Evolutionary conservation across 2,797 vertebrate species (phyloP).

Genomic region (Sciurus carolinensis): DNA sequence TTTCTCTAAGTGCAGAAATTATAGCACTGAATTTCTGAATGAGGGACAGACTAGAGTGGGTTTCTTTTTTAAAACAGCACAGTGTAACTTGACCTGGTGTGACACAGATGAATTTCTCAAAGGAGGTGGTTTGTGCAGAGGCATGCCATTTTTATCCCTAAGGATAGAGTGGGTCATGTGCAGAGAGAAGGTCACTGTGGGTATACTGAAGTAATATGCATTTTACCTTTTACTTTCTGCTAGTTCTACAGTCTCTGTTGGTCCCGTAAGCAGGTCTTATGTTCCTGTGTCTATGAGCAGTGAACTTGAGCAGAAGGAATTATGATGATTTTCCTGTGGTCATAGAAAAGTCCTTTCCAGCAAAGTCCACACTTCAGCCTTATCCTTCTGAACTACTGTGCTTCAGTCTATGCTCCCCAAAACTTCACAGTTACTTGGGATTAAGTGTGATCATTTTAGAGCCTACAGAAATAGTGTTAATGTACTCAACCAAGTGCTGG

Average conservation of each 20-base stretch:
- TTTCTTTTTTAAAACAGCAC: not conserved
- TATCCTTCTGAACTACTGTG: not conserved
- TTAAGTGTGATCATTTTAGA: conserved; percentile 17
- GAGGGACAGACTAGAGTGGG: not conserved
- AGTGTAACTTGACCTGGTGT: not conserved
- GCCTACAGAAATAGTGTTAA: not conserved
- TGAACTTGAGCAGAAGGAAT: not conserved
- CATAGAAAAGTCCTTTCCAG: not conserved
- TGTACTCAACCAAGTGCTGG: not conserved
- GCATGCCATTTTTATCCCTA: not conserved
- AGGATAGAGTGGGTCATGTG: not conserved
- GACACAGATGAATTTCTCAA: not conserved
- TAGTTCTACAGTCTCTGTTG: not conserved
- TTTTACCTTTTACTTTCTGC: not conserved
- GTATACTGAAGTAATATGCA: not conserved
- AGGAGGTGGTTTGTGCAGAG: not conserved
- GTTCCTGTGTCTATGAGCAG: not conserved
- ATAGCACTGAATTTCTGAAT: not conserved
- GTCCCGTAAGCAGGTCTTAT: not conserved
- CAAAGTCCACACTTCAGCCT: not conserved
- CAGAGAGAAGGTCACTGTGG: too few species aligned
- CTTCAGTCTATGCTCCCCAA: not conserved
- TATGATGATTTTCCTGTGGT: not conserved
- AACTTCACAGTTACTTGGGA: not conserved
- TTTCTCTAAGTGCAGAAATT: not conserved